Evolutionary conservation across 2,797 vertebrate species (phyloP).

Genomic region (Parotocinclus haroldoi): DNA sequence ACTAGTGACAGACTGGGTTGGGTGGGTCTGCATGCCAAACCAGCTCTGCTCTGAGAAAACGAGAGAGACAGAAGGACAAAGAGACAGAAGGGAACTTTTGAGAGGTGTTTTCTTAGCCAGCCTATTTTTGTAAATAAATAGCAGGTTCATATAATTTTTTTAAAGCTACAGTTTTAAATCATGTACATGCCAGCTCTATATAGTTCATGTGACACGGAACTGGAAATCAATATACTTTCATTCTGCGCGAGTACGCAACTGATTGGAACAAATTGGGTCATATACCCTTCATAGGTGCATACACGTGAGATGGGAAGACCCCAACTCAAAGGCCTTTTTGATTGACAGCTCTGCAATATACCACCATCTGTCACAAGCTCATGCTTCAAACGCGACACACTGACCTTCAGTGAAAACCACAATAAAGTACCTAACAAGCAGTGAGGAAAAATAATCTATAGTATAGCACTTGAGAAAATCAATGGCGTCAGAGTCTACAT

Average conservation of each 20-base stretch:
- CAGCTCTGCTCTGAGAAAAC: slow-evolving; percentile 14
- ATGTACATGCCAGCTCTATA: no score
- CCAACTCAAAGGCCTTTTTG: slow-evolving; percentile 33
- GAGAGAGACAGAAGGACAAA: slow-evolving; percentile 3
- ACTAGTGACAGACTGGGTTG: slow-evolving; percentile 47
- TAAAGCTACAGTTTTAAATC: background rate
- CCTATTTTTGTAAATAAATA: background rate
- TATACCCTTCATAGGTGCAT: slow-evolving; percentile 28
- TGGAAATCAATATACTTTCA: background rate
- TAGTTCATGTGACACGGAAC: background rate
- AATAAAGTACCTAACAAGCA: slow-evolving; percentile 35
- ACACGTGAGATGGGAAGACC: slow-evolving; percentile 20
- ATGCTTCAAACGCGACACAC: slow-evolving; percentile 52
- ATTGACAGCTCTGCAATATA: slow-evolving; percentile 55
- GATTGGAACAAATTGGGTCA: slow-evolving; percentile 11
- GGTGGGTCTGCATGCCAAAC: slow-evolving; percentile 38
- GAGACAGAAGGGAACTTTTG: background rate
- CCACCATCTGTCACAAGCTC: slow-evolving; percentile 62
- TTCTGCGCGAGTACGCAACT: background rate
- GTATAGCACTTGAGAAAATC: slow-evolving; percentile 50
- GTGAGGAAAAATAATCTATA: slow-evolving; percentile 47
- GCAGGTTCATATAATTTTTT: background rate
- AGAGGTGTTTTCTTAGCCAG: background rate
- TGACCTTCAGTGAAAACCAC: slow-evolving; percentile 46
- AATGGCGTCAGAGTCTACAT: slow-evolving; percentile 56